Evolutionary conservation across 2,113 vertebrate genomes (phyloP).

Genomic region (Oriolus oriolus): DNA sequence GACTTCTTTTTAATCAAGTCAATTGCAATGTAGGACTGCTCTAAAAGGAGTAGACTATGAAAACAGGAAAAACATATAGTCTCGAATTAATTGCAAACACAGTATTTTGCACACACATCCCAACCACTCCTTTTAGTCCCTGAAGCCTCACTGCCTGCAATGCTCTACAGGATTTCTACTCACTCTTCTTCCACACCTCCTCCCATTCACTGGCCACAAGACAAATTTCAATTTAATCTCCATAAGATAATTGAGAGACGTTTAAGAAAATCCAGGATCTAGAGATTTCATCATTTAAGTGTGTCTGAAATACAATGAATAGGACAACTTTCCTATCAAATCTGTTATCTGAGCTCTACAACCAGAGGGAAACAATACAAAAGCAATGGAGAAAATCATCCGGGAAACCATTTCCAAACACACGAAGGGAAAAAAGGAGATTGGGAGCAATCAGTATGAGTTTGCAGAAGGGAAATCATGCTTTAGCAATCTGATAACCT

Average conservation of each 20-base stretch:
- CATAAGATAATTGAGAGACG: background rate
- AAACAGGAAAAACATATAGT: background rate
- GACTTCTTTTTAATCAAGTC: background rate
- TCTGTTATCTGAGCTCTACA: background rate
- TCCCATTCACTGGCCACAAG: background rate
- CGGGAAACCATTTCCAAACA: background rate
- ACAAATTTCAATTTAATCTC: background rate
- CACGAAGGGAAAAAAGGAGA: background rate
- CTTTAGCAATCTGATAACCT: background rate
- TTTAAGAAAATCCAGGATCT: background rate
- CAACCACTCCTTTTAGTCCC: background rate
- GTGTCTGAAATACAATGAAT: background rate
- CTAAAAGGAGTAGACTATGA: background rate
- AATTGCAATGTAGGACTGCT: background rate
- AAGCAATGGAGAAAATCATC: background rate
- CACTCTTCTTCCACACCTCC: background rate
- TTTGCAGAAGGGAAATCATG: background rate
- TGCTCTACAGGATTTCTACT: background rate
- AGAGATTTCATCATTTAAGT: background rate
- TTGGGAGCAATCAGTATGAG: background rate
- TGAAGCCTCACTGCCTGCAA: background rate
- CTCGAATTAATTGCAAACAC: background rate
- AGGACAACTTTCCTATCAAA: background rate
- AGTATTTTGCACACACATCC: background rate
- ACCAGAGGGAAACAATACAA: background rate